A percentile compares a stretch with the other conserved stretches of the same genome.
Conservation (phyloP, 2,888 invertebrate species). For the Cryptus armator region DNA sequence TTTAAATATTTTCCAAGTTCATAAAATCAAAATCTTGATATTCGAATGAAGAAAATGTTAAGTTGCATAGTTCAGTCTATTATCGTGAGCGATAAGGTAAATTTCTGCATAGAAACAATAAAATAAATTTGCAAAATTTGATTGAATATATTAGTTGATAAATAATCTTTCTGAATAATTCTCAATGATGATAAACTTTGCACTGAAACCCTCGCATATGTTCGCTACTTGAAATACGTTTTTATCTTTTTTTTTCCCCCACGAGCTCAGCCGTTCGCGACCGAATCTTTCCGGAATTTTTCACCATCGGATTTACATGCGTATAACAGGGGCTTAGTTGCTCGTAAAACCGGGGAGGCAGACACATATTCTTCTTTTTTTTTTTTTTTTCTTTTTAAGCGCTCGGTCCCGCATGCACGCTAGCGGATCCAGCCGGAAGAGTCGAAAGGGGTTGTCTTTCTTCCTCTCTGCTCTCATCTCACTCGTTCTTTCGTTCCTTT, state of each 20-base stretch:
- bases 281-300: constrained; percentile 68
- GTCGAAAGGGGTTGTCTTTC: constrained; percentile 58
- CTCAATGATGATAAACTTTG: neutral
- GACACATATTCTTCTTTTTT: constrained; percentile 64
- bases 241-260: constrained; percentile 17
- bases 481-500: constrained; percentile 41
- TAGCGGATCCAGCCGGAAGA: constrained; percentile 45
- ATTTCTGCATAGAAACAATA: neutral
- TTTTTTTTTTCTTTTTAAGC: constrained; percentile 35
- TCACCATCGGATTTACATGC: constrained; percentile 70
- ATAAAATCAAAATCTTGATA: no score
- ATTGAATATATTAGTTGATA: neutral
- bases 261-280: constrained; percentile 53
- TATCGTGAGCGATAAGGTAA: neutral
- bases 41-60: no score
- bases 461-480: constrained; percentile 38
- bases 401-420: constrained; percentile 48
- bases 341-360: constrained; percentile 65
- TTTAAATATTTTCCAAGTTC: no score
- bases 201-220: neutral
- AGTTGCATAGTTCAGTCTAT: neutral
- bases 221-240: constrained; percentile 4
- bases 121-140: neutral
- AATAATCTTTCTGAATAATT: neutral
- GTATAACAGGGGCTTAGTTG: constrained; percentile 67